A percentile compares a stretch with the other conserved stretches of the same genome.
phyloP scores from a whole-genome alignment of 2,888 invertebrate species.

The Halocaridina rubra region DNA sequence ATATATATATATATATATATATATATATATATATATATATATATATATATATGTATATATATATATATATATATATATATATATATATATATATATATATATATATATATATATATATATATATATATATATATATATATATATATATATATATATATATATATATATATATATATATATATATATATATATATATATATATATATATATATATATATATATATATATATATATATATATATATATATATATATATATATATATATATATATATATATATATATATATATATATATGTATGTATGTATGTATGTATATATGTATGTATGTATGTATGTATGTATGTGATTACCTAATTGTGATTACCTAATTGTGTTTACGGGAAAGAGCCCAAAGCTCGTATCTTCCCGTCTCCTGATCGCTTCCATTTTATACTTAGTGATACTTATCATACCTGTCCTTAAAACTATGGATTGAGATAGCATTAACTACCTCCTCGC shows the following conservation, averaged over 20 bases:
- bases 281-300: slow-evolving; percentile 9
- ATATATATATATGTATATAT: neutral
- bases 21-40: slow-evolving; percentile 14
- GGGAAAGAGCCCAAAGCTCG: too few species aligned
- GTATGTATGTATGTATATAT: neutral
- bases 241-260: neutral
- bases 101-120: slow-evolving; percentile 14
- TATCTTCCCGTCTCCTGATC: too few species aligned
- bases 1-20: slow-evolving; percentile 14
- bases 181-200: neutral
- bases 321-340: neutral
- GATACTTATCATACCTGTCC: too few species aligned
- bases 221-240: neutral
- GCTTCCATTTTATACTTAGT: too few species aligned
- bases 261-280: slow-evolving; percentile 9
- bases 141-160: neutral
- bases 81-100: neutral
- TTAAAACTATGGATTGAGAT: too few species aligned
- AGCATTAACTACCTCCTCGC: too few species aligned
- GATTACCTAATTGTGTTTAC: too few species aligned
- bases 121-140: slow-evolving; percentile 9
- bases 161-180: slow-evolving; percentile 1
- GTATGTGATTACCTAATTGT: too few species aligned
- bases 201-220: neutral
- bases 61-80: neutral